Base-by-base conservation (phyloP, 2,888 invertebrate genomes). In the Didymodactylos carnosus region DNA sequence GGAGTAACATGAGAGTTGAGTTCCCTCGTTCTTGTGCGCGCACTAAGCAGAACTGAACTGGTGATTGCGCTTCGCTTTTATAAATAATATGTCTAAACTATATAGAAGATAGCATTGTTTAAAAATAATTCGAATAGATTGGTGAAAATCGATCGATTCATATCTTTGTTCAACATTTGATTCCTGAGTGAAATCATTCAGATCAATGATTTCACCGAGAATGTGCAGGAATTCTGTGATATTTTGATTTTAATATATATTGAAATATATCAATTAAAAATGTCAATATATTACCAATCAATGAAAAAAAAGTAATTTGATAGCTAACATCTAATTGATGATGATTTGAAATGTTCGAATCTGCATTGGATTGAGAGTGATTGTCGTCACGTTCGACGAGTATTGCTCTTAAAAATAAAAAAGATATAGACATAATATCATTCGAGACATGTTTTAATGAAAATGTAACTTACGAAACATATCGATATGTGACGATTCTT, bases 281-380 rank as follows among this genome's bases (percentile, higher is more conserved):
- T 43, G 43, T 43, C 43, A 43, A 43, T 43, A n/a, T 46, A 46
- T 46, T n/a, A 23, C 16, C 46, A 16, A 46, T 46, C 46, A n/a
- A 46, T 46, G 46, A 53, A 29, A 53, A 53, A 27, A 53, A 53
- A 29, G 16, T 27, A 53, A 29, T 49, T 49, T 49, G 23, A 49
- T 49, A 23, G 49, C 49, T 49, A 23, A 49, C 25, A 49, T 49
- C 29, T 53, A 53, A 19, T 3, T 16, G 11, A 53, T 27, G 19
- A 75, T 72, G 10, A 80, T 77, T 71, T 77, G 77, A 77, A 82
- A 81, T 73, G 82, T 82, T 71, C 80, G 75, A 53, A 82, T 82
- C 76, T 82, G 79, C 82, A 82, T 82, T 16, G 82, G 81, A 16
- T 77, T 76, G 29, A 82, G 77, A 0, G 77, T 78, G 19, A 82